Percentiles rank a stretch among this genome's conserved stretches.
These are phyloP conservation scores for Diabrotica virgifera DNA, from an alignment of 1,140 invertebrate genomes.

Conservation along the genomic window DNA sequence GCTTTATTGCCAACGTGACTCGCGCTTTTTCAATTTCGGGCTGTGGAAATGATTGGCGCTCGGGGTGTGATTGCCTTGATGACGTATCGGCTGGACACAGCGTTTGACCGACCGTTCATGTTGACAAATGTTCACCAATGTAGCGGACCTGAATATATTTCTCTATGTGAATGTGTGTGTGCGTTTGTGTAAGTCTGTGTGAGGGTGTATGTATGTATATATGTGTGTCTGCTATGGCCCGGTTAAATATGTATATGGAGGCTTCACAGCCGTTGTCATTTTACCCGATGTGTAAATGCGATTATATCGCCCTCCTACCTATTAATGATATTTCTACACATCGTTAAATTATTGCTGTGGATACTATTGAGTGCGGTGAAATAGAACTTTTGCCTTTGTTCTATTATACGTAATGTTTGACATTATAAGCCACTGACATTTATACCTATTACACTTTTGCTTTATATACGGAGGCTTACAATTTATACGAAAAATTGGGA, in stretches of 20 bases:
- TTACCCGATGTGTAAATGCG: slow-evolving; percentile 13
- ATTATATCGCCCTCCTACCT: slow-evolving; percentile 17
- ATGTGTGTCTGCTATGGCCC: slow-evolving; percentile 19
- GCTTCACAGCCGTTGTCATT: slow-evolving; percentile 8
- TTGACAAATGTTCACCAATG: slow-evolving; percentile 46
- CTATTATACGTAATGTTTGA: background rate
- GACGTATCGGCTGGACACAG: slow-evolving; percentile 48
- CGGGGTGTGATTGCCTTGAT: slow-evolving; percentile 49
- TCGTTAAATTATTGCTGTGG: slow-evolving; percentile 12
- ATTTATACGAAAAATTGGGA: too few species aligned
- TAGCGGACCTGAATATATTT: slow-evolving; percentile 25
- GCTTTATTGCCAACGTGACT: slow-evolving; percentile 50
- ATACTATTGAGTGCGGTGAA: background rate
- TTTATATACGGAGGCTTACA: too few species aligned
- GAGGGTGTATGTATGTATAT: slow-evolving; percentile 13
- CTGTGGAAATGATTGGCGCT: slow-evolving; percentile 48
- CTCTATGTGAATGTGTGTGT: slow-evolving; percentile 14
- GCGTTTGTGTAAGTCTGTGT: slow-evolving; percentile 18
- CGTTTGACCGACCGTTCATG: slow-evolving; percentile 43
- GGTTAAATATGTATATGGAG: slow-evolving; percentile 26
- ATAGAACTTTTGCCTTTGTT: background rate
- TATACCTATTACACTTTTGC: background rate
- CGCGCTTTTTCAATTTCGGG: slow-evolving; percentile 49
- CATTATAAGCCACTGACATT: background rate
- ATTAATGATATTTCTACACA: slow-evolving; percentile 20